Base-by-base conservation (phyloP, 2,113 vertebrate species). In the Peromyscus leucopus region DNA sequence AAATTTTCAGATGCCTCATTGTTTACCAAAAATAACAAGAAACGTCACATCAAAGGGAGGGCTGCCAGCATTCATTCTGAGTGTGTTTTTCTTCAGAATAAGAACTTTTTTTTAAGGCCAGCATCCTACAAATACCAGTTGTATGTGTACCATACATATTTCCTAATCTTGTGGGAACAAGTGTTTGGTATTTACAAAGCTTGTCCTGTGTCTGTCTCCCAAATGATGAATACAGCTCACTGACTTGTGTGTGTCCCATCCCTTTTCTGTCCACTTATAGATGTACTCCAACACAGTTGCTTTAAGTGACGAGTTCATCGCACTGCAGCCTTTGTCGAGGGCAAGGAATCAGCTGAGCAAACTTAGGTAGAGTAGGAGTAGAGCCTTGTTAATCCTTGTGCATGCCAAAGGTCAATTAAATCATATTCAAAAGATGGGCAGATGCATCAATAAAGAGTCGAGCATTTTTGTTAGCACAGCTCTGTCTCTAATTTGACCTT, bases 301-400 rank as follows among this genome's bases (percentile, higher is more conserved):
- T 98, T 99, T 99, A 99, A 99, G 99, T 99, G 99, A 99, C 98
- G 99, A 99, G 99, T 99, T 99, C 99, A 99, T 99, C 99, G 99
- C 99, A 98, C 99, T 99, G 99, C 99, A 99, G 99, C 99, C 99
- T 98, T 99, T 99, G 98, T 99, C 99, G 98, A 99, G 99, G 99
- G 99, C 99, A 98, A 99, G 99, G 99, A 99, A 98, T 99, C 99
- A 99, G 99, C 99, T 99, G 99, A 99, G 99, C 99, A 99, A 99
- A 99, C 99, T 99, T 99, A 99, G 99, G 99, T 99, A 99, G 99
- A 99, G 99, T 99, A 99, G 99, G 99, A 99, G 98, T 96, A 98
- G 98, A 97, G 96, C 97, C 98, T 98, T 98, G 48, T 55, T 97
- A 97, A 98, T 96, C 97, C 97, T 98, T 98, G 91, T 99, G 99